Conservation (phyloP, 1,140 invertebrate genomes). For the Lordiphosa stackelbergi region DNA sequence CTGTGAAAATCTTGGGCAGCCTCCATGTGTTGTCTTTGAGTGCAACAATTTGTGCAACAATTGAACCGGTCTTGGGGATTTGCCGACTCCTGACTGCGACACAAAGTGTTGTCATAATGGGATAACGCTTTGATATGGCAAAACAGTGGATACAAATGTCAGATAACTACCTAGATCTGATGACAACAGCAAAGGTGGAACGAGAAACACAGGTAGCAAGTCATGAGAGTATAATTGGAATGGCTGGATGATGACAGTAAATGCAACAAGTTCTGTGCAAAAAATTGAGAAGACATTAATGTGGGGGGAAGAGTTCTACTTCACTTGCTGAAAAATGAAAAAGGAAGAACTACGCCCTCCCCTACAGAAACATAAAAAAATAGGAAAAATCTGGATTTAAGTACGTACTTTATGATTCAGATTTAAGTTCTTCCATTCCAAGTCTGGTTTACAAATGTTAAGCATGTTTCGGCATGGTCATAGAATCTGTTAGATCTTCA, state of each 20-base stretch:
- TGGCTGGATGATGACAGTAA: constrained; percentile 35
- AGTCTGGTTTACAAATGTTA: too few species aligned
- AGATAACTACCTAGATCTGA: constrained; percentile 53
- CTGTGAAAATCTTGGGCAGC: constrained; percentile 37
- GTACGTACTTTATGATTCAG: too few species aligned
- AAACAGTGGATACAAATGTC: constrained; percentile 47
- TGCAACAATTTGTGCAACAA: constrained; percentile 8
- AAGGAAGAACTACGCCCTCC: too few species aligned
- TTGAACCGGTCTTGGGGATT: constrained; percentile 52
- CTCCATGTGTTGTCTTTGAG: too few species aligned
- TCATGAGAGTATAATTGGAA: constrained; percentile 21
- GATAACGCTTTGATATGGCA: constrained; percentile 57
- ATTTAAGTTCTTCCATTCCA: too few species aligned
- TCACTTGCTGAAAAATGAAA: too few species aligned
- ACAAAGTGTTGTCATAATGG: constrained; percentile 45
- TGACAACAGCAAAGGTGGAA: constrained; percentile 36
- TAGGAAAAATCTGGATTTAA: too few species aligned
- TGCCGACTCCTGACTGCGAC: constrained; percentile 5
- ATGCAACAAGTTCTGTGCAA: constrained; percentile 22
- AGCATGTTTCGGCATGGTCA: too few species aligned
- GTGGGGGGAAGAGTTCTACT: too few species aligned
- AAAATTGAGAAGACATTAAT: background rate
- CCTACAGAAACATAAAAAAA: too few species aligned
- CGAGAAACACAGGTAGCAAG: constrained; percentile 51
- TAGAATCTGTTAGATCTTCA: too few species aligned